phyloP scores from a whole-genome alignment of 2,113 vertebrate species.

The Chloebia gouldiae region DNA sequence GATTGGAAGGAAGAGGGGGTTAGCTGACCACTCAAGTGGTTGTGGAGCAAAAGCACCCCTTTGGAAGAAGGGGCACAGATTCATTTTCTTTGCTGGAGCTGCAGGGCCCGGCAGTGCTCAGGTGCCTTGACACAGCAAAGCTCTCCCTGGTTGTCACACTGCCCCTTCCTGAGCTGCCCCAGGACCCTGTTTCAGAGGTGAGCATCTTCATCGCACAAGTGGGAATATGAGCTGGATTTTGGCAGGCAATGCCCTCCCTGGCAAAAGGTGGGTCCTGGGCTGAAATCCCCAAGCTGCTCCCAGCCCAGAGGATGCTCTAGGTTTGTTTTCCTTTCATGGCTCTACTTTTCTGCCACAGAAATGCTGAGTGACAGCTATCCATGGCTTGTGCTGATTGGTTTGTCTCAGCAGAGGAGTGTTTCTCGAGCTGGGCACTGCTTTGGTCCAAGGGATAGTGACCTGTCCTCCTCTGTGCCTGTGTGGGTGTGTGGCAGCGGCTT shows the following conservation, averaged over 20 bases:
- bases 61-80: neutral
- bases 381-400: neutral
- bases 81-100: neutral
- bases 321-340: neutral
- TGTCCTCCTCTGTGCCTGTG: neutral
- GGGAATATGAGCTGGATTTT: neutral
- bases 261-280: neutral
- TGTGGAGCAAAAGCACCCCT: neutral
- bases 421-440: neutral
- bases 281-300: neutral
- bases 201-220: rapidly evolving
- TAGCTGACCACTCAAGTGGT: neutral
- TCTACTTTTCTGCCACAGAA: neutral
- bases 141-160: neutral
- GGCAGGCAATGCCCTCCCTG: neutral
- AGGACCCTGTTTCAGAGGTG: neutral
- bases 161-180: neutral
- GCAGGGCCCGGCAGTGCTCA: neutral
- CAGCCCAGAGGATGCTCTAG: neutral
- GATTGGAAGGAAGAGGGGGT: neutral
- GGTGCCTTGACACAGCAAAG: rapidly evolving
- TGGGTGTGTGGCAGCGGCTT: neutral
- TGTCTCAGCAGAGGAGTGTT: neutral
- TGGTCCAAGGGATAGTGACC: neutral
- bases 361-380: neutral